These are phyloP conservation scores for Anarrhichthys ocellatus DNA, from an alignment of 2,113 vertebrate species.

Conservation along the genomic window DNA sequence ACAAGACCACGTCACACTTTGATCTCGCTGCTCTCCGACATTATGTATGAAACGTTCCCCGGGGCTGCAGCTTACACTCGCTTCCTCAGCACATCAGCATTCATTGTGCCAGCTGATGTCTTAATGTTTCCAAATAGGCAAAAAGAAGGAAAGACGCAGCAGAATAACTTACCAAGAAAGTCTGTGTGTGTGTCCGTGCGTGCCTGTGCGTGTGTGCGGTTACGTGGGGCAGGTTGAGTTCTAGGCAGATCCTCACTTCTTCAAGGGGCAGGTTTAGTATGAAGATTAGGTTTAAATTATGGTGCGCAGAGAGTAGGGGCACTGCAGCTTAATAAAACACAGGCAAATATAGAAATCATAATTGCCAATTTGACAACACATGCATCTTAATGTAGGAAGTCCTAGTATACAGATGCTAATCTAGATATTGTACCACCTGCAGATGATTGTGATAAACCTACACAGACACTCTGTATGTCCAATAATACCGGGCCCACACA, in stretches of 20 bases:
- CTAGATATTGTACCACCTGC: no score
- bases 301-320: not conserved
- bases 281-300: not conserved
- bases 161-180: slow-evolving; percentile 11
- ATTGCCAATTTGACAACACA: not conserved
- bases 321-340: not conserved
- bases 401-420: not conserved
- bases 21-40: slow-evolving; percentile 48
- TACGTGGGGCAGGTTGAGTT: not conserved
- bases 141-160: not conserved
- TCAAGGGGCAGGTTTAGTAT: not conserved
- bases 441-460: no score
- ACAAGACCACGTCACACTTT: slow-evolving; percentile 55
- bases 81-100: slow-evolving; percentile 27
- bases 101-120: slow-evolving; percentile 28
- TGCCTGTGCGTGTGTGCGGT: not conserved
- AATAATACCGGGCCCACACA: no score
- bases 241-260: not conserved
- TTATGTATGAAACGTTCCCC: slow-evolving; percentile 37
- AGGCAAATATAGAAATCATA: not conserved
- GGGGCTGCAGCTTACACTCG: slow-evolving; percentile 36
- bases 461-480: no score
- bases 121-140: slow-evolving; percentile 36
- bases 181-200: not conserved
- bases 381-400: not conserved